phyloP scores from a whole-genome alignment of 2,113 vertebrate genomes.

The Neolamprologus ventralis region DNA sequence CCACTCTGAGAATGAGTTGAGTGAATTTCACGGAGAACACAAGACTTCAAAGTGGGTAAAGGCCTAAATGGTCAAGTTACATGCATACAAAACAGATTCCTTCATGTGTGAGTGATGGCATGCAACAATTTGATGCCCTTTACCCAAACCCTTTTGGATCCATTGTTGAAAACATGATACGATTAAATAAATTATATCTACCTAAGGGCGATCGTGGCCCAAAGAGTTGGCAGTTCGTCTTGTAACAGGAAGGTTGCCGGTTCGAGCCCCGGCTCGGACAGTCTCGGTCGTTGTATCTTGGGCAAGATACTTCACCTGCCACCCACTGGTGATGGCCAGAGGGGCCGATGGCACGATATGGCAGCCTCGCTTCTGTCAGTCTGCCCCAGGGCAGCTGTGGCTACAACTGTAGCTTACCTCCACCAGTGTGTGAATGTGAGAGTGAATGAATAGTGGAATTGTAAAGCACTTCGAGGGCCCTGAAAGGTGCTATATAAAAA shows the following conservation, averaged over 20 bases:
- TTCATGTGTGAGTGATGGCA: neutral
- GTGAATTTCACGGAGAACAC: neutral
- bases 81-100: neutral
- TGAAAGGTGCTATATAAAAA: too few species aligned
- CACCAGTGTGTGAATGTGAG: too few species aligned
- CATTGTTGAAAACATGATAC: neutral
- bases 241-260: neutral
- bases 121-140: neutral
- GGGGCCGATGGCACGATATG: neutral
- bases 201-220: neutral
- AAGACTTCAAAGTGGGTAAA: neutral
- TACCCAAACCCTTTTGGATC: neutral
- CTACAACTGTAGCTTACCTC: too few species aligned
- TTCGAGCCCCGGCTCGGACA: rapidly evolving
- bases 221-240: neutral
- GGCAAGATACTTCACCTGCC: too few species aligned
- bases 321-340: neutral
- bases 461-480: too few species aligned
- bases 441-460: too few species aligned
- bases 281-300: rapidly evolving
- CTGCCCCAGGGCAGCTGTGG: neutral
- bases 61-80: neutral
- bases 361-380: neutral
- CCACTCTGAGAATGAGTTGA: neutral
- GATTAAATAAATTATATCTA: neutral